Evolutionary conservation across 2,797 vertebrate genomes (phyloP).

Genomic region (Allobates femoralis): DNA sequence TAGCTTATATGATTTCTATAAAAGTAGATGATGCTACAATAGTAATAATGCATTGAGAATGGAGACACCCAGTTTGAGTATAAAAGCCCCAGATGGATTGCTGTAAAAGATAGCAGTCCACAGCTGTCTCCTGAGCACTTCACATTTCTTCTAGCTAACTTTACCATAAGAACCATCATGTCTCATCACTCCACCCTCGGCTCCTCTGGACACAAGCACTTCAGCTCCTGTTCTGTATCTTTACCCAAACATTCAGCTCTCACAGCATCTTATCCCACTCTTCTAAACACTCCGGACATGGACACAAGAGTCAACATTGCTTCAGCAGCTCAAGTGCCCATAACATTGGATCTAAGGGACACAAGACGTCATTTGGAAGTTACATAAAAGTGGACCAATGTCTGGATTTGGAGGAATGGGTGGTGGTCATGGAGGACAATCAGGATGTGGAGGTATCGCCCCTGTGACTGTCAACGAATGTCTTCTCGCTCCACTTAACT

Average conservation of each 20-base stretch:
- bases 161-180: conserved; percentile 21
- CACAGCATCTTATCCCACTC: conserved; percentile 27
- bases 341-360: conserved; percentile 7
- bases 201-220: conserved; percentile 39
- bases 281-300: conserved; percentile 15
- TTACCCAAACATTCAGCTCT: conserved; percentile 40
- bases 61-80: not conserved
- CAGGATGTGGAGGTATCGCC: conserved; percentile 17
- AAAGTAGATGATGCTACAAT: conserved; percentile 6
- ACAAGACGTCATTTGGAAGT: conserved; percentile 29
- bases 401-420: conserved; percentile 28
- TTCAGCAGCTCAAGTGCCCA: conserved; percentile 36
- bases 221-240: conserved; percentile 42
- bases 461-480: conserved; percentile 53
- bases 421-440: conserved; percentile 18
- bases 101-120: not conserved
- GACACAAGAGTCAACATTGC: conserved; percentile 24
- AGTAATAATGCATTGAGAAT: not conserved
- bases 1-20: conserved; percentile 7
- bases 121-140: not conserved
- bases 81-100: not conserved
- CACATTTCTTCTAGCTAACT: not conserved
- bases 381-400: conserved; percentile 38
- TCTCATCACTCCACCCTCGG: conserved; percentile 23
- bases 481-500: conserved; percentile 48